Evolutionary conservation across 2,888 invertebrate genomes (phyloP).

Genomic region (Allygus modestus): DNA sequence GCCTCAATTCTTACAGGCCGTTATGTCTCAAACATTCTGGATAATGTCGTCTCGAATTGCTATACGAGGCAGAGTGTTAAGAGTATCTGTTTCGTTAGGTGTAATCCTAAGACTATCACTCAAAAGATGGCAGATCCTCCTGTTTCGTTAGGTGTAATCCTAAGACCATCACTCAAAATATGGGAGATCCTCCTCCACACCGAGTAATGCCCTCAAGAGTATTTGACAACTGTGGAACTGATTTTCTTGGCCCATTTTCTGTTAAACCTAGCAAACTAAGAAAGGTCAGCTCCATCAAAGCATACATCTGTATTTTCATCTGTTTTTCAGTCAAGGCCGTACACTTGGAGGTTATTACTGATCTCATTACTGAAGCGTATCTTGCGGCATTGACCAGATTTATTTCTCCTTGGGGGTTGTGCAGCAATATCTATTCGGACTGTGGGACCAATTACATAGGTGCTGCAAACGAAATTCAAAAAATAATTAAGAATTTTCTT

Average conservation of each 20-base stretch:
- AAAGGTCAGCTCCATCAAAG: slow-evolving; percentile 58
- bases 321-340: slow-evolving; percentile 70
- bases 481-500: background rate
- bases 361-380: slow-evolving; percentile 70
- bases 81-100: slow-evolving; percentile 66
- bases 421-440: slow-evolving; percentile 69
- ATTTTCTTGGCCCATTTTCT: slow-evolving; percentile 68
- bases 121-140: slow-evolving; percentile 57
- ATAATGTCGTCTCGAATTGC: slow-evolving; percentile 64
- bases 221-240: slow-evolving; percentile 65
- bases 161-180: background rate
- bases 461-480: slow-evolving; percentile 63
- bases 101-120: background rate
- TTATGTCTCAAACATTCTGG: slow-evolving; percentile 66
- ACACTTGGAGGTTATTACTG: slow-evolving; percentile 71
- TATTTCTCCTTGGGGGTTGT: slow-evolving; percentile 68
- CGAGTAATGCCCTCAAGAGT: slow-evolving; percentile 37
- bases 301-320: slow-evolving; percentile 67
- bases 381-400: slow-evolving; percentile 70
- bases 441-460: slow-evolving; percentile 72
- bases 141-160: too few relatives aligned
- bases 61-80: slow-evolving; percentile 48
- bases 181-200: slow-evolving; percentile 52
- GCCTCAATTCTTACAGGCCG: slow-evolving; percentile 64
- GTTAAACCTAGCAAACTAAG: slow-evolving; percentile 28